These are phyloP conservation scores for Spodoptera frugiperda DNA, from an alignment of 1,140 invertebrate species.

Conservation along the genomic window DNA sequence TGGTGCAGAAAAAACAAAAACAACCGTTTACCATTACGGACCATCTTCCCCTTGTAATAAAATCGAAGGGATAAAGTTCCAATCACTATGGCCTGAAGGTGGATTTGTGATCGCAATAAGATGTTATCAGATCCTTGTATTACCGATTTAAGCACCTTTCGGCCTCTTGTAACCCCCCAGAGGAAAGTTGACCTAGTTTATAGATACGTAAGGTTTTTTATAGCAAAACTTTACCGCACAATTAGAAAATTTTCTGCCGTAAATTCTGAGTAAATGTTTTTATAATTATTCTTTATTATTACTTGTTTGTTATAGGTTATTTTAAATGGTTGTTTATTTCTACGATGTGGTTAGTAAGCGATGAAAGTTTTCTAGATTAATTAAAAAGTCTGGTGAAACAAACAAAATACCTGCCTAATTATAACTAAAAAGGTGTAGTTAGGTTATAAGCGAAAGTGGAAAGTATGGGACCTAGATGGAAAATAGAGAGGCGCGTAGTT, in stretches of 20 bases:
- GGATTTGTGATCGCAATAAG: conserved; percentile 20
- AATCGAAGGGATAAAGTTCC: conserved; percentile 20
- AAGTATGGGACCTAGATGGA: too few species aligned
- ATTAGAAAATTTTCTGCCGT: background rate
- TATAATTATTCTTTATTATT: background rate
- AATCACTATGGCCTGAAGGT: background rate
- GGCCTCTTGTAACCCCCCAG: background rate
- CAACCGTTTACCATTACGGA: background rate
- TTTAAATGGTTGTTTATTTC: too few species aligned
- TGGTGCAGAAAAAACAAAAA: too few species aligned
- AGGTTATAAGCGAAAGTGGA: too few species aligned
- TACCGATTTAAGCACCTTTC: background rate
- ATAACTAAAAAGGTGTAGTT: too few species aligned
- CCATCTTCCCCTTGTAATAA: background rate
- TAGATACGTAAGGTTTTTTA: too few species aligned
- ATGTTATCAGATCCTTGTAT: background rate
- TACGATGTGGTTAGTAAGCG: too few species aligned
- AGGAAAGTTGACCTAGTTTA: background rate
- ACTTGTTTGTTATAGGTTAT: too few species aligned
- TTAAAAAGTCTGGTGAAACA: too few species aligned
- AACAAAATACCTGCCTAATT: too few species aligned
- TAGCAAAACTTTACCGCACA: background rate
- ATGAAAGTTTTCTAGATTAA: too few species aligned
- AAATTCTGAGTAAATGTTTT: background rate
- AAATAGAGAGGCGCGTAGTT: too few species aligned